Conservation (phyloP, 2,888 invertebrate genomes). For the Cetonia aurata region DNA sequence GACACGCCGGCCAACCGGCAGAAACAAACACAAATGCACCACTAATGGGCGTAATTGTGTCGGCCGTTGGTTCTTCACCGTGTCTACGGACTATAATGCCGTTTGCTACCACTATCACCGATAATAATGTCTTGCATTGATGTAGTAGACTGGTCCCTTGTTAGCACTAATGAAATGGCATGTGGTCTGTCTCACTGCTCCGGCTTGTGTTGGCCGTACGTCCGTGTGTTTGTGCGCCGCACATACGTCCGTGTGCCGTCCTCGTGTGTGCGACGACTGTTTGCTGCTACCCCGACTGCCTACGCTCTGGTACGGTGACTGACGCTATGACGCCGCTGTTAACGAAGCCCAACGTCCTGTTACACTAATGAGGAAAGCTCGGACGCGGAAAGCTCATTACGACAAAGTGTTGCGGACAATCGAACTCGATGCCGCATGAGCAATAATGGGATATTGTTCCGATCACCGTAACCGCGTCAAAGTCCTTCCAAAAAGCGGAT, state of each 20-base stretch:
- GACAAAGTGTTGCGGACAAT: slow-evolving; percentile 62
- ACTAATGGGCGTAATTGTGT: slow-evolving; percentile 50
- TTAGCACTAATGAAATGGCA: slow-evolving; percentile 65
- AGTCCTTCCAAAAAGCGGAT: slow-evolving; percentile 46
- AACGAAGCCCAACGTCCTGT: slow-evolving; percentile 58
- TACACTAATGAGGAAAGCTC: slow-evolving; percentile 66
- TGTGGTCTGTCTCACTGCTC: slow-evolving; percentile 54
- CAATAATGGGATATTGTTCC: slow-evolving; percentile 57
- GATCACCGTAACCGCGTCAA: slow-evolving; percentile 59
- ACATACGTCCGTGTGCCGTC: too few relatives aligned
- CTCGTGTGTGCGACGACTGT: too few relatives aligned
- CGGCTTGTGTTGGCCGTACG: background rate
- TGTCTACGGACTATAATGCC: slow-evolving; percentile 21
- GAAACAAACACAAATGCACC: slow-evolving; percentile 44
- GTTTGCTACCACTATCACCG: slow-evolving; percentile 43
- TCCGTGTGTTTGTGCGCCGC: background rate
- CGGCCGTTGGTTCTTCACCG: slow-evolving; percentile 40
- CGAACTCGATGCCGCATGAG: slow-evolving; percentile 52
- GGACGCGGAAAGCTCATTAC: slow-evolving; percentile 65
- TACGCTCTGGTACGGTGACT: slow-evolving; percentile 51
- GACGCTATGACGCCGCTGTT: slow-evolving; percentile 19
- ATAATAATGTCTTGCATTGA: slow-evolving; percentile 56
- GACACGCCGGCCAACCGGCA: background rate
- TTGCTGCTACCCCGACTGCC: slow-evolving; percentile 52
- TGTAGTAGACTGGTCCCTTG: slow-evolving; percentile 57